Conservation (phyloP, 2,797 vertebrate genomes). For the Poecilia velifera region DNA sequence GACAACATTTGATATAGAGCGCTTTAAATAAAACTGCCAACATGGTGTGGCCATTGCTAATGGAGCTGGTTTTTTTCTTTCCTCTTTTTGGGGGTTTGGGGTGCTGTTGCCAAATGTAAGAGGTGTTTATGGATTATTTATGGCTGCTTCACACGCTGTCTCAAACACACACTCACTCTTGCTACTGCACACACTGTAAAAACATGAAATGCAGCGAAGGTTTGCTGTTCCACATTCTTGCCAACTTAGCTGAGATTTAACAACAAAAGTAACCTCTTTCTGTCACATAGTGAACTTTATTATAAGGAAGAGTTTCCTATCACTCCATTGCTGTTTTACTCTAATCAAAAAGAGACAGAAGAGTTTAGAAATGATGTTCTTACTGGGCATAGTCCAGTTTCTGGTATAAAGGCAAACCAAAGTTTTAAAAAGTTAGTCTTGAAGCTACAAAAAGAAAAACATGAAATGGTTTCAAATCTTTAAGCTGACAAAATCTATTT, state of each 20-base stretch:
- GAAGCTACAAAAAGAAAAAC: too few relatives aligned
- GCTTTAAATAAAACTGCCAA: slow-evolving; percentile 64
- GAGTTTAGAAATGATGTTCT: not conserved
- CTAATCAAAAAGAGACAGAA: not conserved
- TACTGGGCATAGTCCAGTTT: not conserved
- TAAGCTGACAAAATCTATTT: not conserved
- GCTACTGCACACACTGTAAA: not conserved
- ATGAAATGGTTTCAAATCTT: too few relatives aligned
- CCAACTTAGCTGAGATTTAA: not conserved
- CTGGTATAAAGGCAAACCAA: not conserved
- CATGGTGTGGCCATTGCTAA: slow-evolving; percentile 48
- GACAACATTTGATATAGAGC: slow-evolving; percentile 49
- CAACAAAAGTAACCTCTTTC: not conserved
- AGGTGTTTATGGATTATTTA: slow-evolving; percentile 3
- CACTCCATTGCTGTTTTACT: not conserved
- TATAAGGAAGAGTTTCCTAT: not conserved
- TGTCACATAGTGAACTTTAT: not conserved
- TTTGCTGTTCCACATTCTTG: not conserved
- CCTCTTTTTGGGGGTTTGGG: slow-evolving; percentile 2
- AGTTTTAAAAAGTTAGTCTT: too few relatives aligned
- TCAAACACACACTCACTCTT: not conserved
- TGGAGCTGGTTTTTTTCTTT: slow-evolving; percentile 38
- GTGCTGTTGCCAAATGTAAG: not conserved
- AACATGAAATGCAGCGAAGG: not conserved
- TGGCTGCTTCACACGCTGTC: not conserved